Conservation (phyloP, 2,888 invertebrate species). For the Standfussiana lucernea region DNA sequence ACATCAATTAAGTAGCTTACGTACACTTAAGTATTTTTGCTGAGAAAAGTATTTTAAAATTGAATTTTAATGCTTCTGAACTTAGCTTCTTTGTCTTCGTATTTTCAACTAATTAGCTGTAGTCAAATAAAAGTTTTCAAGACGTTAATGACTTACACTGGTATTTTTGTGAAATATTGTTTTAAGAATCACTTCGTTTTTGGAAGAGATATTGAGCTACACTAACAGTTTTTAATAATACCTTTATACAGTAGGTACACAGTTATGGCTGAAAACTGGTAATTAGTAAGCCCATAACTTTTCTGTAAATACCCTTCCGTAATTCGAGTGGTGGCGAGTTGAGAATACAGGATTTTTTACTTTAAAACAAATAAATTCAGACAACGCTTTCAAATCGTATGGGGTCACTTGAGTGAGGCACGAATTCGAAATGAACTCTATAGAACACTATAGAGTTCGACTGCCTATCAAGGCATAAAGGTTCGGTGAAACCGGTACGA, state of each 20-base stretch:
- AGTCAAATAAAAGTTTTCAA: slow-evolving; percentile 23
- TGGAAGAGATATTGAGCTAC: not conserved
- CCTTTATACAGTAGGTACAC: too few relatives aligned
- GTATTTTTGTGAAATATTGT: slow-evolving; percentile 13
- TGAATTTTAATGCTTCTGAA: slow-evolving; percentile 8
- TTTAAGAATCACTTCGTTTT: slow-evolving; percentile 10
- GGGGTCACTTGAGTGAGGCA: not conserved
- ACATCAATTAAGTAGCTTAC: slow-evolving; percentile 14
- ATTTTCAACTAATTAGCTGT: slow-evolving; percentile 17
- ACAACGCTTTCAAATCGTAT: too few relatives aligned
- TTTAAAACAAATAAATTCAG: not conserved
- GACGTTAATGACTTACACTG: slow-evolving; percentile 10
- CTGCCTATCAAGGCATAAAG: too few relatives aligned
- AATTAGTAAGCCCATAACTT: too few relatives aligned
- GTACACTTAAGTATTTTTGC: not conserved
- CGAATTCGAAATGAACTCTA: not conserved
- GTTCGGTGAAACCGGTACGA: too few relatives aligned
- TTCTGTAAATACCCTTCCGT: not conserved
- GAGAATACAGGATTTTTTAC: not conserved
- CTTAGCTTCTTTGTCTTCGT: not conserved
- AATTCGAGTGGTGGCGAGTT: too few relatives aligned
- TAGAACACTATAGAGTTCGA: not conserved
- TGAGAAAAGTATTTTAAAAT: slow-evolving; percentile 22
- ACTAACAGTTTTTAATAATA: too few relatives aligned
- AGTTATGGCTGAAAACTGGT: too few relatives aligned